These are phyloP conservation scores for Rhinoderma darwinii DNA, from an alignment of 2,113 vertebrate genomes.

Conservation along the genomic window DNA sequence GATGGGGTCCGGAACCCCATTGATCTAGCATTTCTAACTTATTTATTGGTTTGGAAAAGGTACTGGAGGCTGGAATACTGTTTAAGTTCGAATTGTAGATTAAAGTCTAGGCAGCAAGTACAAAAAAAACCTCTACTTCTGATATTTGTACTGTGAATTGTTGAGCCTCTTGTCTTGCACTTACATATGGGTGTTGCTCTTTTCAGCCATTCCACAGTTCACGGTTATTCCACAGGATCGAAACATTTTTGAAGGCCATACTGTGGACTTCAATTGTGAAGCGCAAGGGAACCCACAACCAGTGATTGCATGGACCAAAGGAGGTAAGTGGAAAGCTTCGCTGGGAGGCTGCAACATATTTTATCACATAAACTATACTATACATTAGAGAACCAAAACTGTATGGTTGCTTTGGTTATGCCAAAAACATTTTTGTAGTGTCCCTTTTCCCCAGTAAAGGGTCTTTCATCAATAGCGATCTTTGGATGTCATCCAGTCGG, in stretches of 20 bases:
- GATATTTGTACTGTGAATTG: neutral
- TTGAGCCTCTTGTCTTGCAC: too few relatives aligned
- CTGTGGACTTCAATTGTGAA: constrained; percentile 93
- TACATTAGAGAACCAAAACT: neutral
- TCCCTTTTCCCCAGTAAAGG: neutral
- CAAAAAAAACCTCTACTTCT: too few relatives aligned
- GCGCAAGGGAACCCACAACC: constrained; percentile 90
- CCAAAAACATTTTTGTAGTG: neutral
- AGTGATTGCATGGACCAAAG: constrained; percentile 95
- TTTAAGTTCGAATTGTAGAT: too few relatives aligned
- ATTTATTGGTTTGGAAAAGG: too few relatives aligned
- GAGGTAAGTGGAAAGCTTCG: constrained; percentile 73
- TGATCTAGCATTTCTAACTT: too few relatives aligned
- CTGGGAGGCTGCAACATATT: neutral
- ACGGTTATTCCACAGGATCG: constrained; percentile 90
- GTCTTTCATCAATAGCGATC: too few relatives aligned
- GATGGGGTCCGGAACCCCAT: too few relatives aligned
- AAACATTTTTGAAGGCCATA: constrained; percentile 88
- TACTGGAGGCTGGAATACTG: too few relatives aligned
- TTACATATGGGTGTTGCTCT: neutral
- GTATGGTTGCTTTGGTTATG: neutral
- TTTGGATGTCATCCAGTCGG: too few relatives aligned
- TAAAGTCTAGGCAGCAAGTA: too few relatives aligned
- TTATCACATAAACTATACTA: neutral
- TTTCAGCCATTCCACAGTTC: constrained; percentile 88